Base-by-base conservation (phyloP, 2,113 vertebrate genomes). In the Myrmophylax atrothorax region DNA sequence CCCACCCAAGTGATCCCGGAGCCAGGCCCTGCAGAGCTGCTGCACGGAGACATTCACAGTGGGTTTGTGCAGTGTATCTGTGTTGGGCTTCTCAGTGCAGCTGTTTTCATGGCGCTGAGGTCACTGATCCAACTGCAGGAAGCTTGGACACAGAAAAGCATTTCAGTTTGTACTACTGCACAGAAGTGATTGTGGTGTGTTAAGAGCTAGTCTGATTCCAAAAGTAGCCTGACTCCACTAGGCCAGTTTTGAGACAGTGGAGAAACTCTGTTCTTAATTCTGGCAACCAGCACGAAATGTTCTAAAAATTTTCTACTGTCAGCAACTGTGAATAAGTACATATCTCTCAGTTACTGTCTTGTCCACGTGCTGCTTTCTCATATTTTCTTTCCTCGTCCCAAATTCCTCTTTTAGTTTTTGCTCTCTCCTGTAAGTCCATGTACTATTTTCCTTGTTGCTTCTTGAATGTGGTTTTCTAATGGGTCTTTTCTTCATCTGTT, bases 1-100 rank as follows among this genome's bases (percentile, higher is more conserved):
- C 15, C 40, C 1, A 0, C 16, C 19, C 18, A 10, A 17, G 40
- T 0, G 2, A 26, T 69, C 35, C 64, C 1, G 0, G 26, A 73
- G 68, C 76, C 0, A 0, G 80, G 49, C 46, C 18, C 18, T 19
- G 13, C 31, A 5, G 18, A 49, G 25, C 14, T 59, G 14, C 38
- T 60, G 17, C 1, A 1, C 23, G 12, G 28, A 44, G 63, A 29
- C 49, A 0, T 22, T 44, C 47, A 6, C 6, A 0, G 0, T 23
- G 44, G 20, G 7, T 49, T 62, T 69, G 56, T 29, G 69, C 29
- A n/a, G 10, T 17, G 7, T 8, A 59, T 72, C 66, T 78, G 38
- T 18, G 1, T 10, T 26, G 18, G 13, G 28, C 44, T 52, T 35
- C 49, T 37, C 12, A 10, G 37, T 52, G 64, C 46, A 24, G 50